phyloP scores from a whole-genome alignment of 2,113 vertebrate species.

The Misgurnus anguillicaudatus region DNA sequence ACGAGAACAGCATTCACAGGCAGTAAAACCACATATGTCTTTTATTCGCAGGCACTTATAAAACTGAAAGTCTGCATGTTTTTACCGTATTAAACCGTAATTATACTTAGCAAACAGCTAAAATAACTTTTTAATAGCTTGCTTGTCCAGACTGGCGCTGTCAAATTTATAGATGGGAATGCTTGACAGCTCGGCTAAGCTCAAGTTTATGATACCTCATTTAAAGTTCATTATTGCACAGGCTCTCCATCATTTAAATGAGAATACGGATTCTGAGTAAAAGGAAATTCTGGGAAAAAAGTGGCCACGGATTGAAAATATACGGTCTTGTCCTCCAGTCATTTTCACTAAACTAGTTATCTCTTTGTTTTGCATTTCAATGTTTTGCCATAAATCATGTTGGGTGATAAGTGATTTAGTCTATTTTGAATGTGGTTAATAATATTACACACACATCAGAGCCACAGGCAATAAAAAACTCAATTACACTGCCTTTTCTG shows the following conservation, averaged over 20 bases:
- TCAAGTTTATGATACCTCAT: slow-evolving; percentile 54
- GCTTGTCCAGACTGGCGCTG: slow-evolving; percentile 42
- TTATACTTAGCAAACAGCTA: slow-evolving; percentile 52
- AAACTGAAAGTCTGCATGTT: slow-evolving; percentile 51
- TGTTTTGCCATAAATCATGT: slow-evolving; percentile 11
- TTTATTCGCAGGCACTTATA: slow-evolving; percentile 42
- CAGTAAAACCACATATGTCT: slow-evolving; percentile 42
- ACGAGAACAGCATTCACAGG: slow-evolving; percentile 8
- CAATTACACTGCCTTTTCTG: slow-evolving; percentile 7
- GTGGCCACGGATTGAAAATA: slow-evolving; percentile 13
- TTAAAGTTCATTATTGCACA: slow-evolving; percentile 58
- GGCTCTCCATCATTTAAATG: slow-evolving; percentile 42
- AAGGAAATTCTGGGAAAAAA: slow-evolving; percentile 13
- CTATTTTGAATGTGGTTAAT: background rate
- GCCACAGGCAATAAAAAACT: slow-evolving; percentile 8
- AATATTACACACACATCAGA: slow-evolving; percentile 1
- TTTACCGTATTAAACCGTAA: slow-evolving; percentile 41
- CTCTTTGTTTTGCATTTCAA: slow-evolving; percentile 16
- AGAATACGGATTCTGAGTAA: slow-evolving; percentile 21
- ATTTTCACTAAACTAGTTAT: slow-evolving; percentile 19
- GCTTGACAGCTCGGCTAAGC: slow-evolving; percentile 40
- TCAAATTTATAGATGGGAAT: slow-evolving; percentile 49
- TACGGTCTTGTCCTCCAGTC: slow-evolving; percentile 16
- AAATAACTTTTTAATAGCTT: slow-evolving; percentile 53
- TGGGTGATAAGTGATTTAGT: slow-evolving; percentile 14